These are phyloP conservation scores for Sylvia atricapilla DNA, from an alignment of 2,113 vertebrate genomes.

Conservation along the genomic window DNA sequence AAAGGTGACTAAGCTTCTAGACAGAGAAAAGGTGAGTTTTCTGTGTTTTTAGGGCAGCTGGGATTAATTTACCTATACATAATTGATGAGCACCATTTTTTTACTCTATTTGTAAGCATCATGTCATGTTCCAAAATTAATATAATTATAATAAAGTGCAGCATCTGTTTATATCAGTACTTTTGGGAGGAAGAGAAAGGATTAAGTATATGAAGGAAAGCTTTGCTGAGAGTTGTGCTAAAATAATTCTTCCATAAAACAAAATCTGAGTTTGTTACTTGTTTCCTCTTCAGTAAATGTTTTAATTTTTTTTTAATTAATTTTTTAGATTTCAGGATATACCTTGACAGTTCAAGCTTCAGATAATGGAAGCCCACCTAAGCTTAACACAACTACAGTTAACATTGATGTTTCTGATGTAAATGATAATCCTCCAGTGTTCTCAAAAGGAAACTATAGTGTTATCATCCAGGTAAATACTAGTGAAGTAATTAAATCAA, in stretches of 20 bases:
- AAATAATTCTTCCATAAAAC: neutral
- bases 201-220: neutral
- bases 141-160: neutral
- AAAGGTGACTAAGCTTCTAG: slow-evolving; percentile 88
- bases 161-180: neutral
- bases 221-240: neutral
- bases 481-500: neutral
- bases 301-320: neutral
- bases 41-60: neutral
- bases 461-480: slow-evolving; percentile 89
- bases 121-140: neutral
- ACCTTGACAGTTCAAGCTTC: slow-evolving; percentile 87
- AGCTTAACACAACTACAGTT: slow-evolving; percentile 81
- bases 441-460: slow-evolving; percentile 92
- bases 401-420: slow-evolving; percentile 97
- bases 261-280: neutral
- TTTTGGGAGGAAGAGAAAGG: neutral
- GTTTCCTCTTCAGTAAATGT: neutral
- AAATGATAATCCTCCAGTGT: slow-evolving; percentile 93
- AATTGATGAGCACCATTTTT: neutral
- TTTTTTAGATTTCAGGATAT: slow-evolving; percentile 89
- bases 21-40: slow-evolving; percentile 86
- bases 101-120: neutral
- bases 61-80: neutral
- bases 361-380: slow-evolving; percentile 84